Evolutionary conservation across 2,888 invertebrate genomes (phyloP), one percentile per base, ranked within the genome.

Genomic region (Metopia argyrocephala): DNA sequence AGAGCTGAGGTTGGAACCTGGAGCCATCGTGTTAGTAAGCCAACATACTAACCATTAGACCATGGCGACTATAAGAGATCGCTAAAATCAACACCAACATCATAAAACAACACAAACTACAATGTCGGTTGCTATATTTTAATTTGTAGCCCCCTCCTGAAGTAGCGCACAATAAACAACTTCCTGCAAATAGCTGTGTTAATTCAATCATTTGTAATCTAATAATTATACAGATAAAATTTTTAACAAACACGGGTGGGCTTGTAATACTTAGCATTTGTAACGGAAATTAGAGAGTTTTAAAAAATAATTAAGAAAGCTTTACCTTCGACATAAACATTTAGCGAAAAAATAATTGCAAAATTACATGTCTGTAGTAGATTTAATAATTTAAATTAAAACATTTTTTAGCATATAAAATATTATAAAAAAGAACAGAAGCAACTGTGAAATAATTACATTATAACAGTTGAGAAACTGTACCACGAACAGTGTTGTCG

Each of bases 251-350:
- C 31, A 71, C 52, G 52, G 52, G 62, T 21, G 45, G 31, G n/a
- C n/a, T n/a, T n/a, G 2, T n/a, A n/a, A n/a, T n/a, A n/a, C n/a
- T n/a, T 7, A 45, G 27, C 62, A 54, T 62, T 62, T 71, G 62
- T 71, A 62, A 71, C 62, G 71, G 54, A 62, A 62, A 62, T 71
- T 45, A 71, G n/a, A n/a, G n/a, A n/a, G n/a, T n/a, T n/a, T n/a
- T n/a, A n/a, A n/a, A n/a, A n/a, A n/a, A n/a, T 27, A 9, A 6
- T 38, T 20, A 28, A 7, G 31, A n/a, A 27, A n/a, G 25, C 28
- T 18, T 28, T 57, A 31, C 15, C 38, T 15, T 57, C 12, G 31
- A 38, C 59, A 59, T 59, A 15, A 31, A 21, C 21, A 54, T 54
- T 54, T 25, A 54, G 27, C 52, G 21, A 52, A 23, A 18, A n/a